Evolutionary conservation across 1,140 invertebrate species (phyloP), one percentile per base, ranked within the genome.

Genomic region (Trigoniulus corallinus): DNA sequence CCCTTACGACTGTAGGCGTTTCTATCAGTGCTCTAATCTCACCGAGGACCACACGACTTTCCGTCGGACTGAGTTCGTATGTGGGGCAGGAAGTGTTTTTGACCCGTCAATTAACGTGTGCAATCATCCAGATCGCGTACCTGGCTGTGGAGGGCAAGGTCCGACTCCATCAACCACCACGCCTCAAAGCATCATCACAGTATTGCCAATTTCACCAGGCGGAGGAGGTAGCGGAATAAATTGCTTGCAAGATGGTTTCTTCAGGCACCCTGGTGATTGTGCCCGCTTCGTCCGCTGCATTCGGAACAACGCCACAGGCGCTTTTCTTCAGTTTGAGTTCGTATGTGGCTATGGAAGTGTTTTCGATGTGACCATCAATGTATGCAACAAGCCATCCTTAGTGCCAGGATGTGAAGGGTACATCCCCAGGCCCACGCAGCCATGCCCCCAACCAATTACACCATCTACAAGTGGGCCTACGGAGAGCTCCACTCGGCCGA

Each of bases 41-140:
- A 15, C 46, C 12, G 42, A 24, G 21, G 21, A 44, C 4, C 21
- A 27, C 4, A 10, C 7, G 4, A 20, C 4, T 7, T 47, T 47
- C 22, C 27, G 3, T 23, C 12, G 21, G 26, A 37, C 4, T 34
- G 21, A 27, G 7, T 47, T 47, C 22, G 27, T 15, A 7, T 47
- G 46, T 20, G 46, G 21, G 12, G 12, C 46, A 10, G 46, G 46
- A 34, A 40, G 12, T 40, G 46, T 47, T 39, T 47, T 47, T 47
- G 46, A 47, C 26, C 12, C 7, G 4, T 25, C 21, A 13, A 25
- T 47, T 22, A 47, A 22, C 21, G 46, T 47, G 4, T 47, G 46
- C 22, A 47, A 47, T 47, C 46, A 47, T 22, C 46, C 46, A 10
- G 4, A 27, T 39, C n/a, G 4, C 26, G 46, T 47, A 26, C 46